These are phyloP conservation scores for Connochaetes taurinus DNA, from an alignment of 2,113 vertebrate species.

Conservation along the genomic window DNA sequence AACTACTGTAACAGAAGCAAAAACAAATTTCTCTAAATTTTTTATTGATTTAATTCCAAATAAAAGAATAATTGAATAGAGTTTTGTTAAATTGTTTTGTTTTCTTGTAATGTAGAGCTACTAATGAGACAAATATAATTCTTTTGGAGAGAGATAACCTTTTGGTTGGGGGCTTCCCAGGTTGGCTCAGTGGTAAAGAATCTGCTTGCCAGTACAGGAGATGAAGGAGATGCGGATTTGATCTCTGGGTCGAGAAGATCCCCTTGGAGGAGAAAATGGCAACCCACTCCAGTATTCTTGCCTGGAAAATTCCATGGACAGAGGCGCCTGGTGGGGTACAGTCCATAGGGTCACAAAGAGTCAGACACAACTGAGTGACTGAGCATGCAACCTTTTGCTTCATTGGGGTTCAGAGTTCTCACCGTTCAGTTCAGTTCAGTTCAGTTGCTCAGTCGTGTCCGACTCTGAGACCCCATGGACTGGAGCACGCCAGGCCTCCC, in stretches of 20 bases:
- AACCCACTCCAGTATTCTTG: not conserved
- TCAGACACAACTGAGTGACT: not conserved
- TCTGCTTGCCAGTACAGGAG: not conserved
- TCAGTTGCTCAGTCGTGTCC: rapidly evolving
- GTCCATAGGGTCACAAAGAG: not conserved
- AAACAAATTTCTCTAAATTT: not conserved
- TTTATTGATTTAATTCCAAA: not conserved
- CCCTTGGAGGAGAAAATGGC: not conserved
- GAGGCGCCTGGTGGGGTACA: not conserved
- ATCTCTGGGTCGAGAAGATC: not conserved
- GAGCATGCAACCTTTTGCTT: not conserved
- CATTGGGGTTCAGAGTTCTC: not conserved
- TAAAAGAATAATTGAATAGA: not conserved
- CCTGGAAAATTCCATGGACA: not conserved
- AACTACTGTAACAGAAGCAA: not conserved
- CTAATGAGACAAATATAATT: not conserved
- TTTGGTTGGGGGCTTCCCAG: not conserved
- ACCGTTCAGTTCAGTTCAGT: not conserved
- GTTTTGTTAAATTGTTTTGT: not conserved
- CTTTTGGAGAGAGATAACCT: not conserved
- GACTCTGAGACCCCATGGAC: not conserved
- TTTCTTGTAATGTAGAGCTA: not conserved
- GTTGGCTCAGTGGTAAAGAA: not conserved
- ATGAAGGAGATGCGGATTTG: not conserved
- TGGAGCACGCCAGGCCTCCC: not conserved